phyloP scores from a whole-genome alignment of 2,113 vertebrate genomes.

The Perca fluviatilis region DNA sequence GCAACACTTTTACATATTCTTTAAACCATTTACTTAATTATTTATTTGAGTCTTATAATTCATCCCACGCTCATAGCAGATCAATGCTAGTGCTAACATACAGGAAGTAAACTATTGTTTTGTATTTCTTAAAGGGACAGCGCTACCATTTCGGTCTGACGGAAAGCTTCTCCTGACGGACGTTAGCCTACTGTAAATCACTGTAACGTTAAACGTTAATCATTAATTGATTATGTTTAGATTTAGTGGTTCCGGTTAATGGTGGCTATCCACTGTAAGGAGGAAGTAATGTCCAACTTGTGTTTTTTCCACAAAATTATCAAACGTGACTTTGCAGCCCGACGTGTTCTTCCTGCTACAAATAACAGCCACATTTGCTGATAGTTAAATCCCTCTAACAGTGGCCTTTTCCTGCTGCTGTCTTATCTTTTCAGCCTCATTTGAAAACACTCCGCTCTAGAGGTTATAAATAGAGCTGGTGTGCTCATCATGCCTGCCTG shows the following conservation, averaged over 20 bases:
- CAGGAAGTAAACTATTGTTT: slow-evolving; percentile 56
- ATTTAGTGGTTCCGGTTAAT: slow-evolving; percentile 1
- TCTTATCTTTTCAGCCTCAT: slow-evolving; percentile 67
- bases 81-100: background rate
- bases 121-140: slow-evolving; percentile 73
- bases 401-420: slow-evolving; percentile 45
- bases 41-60: background rate
- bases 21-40: background rate
- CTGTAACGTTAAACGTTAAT: background rate
- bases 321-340: background rate
- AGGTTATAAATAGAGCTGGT: slow-evolving; percentile 70
- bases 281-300: background rate
- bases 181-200: background rate
- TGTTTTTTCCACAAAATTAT: background rate
- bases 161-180: background rate
- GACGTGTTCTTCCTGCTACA: background rate
- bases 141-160: background rate
- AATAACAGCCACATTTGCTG: background rate
- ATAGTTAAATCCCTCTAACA: background rate
- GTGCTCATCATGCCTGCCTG: slow-evolving; percentile 41
- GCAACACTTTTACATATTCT: background rate
- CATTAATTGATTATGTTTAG: background rate
- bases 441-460: slow-evolving; percentile 55
- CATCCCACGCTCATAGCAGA: background rate
- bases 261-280: background rate